phyloP scores from a whole-genome alignment of 2,797 vertebrate species.

The Cynopterus sphinx region DNA sequence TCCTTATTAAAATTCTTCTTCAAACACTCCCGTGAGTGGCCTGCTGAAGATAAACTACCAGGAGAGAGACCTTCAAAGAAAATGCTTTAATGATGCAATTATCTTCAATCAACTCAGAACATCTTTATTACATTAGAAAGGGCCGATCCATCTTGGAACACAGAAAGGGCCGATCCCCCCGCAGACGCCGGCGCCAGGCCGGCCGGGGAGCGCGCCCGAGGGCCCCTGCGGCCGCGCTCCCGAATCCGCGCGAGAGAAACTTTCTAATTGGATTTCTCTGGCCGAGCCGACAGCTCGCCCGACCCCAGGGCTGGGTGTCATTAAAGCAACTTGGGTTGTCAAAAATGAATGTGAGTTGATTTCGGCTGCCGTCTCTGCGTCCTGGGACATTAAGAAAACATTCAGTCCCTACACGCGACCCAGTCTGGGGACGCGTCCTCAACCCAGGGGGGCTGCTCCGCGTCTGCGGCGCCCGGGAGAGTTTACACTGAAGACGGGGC shows the following conservation, averaged over 20 bases:
- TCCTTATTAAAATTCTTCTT: slow-evolving; percentile 6
- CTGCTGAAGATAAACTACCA: background rate
- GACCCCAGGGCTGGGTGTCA: background rate
- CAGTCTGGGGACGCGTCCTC: background rate
- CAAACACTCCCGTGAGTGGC: background rate
- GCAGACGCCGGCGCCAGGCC: background rate
- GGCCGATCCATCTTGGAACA: background rate
- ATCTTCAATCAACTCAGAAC: background rate
- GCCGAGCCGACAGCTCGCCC: background rate
- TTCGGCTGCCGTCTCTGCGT: background rate
- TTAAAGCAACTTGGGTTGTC: background rate
- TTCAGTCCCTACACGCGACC: background rate
- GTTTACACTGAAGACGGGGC: background rate
- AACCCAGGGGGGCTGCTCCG: background rate
- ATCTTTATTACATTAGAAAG: slow-evolving; percentile 39
- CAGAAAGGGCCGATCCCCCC: background rate
- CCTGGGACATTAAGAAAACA: background rate
- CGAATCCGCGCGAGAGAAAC: background rate
- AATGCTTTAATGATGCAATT: background rate
- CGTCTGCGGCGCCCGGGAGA: rapidly evolving
- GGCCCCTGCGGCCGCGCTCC: background rate
- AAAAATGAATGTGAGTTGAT: background rate
- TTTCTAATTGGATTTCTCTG: slow-evolving; percentile 29
- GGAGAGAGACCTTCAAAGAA: slow-evolving; percentile 12
- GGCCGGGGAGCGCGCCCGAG: background rate